Base-by-base conservation (phyloP, 1,140 invertebrate species). In the Hycleus cichorii region DNA sequence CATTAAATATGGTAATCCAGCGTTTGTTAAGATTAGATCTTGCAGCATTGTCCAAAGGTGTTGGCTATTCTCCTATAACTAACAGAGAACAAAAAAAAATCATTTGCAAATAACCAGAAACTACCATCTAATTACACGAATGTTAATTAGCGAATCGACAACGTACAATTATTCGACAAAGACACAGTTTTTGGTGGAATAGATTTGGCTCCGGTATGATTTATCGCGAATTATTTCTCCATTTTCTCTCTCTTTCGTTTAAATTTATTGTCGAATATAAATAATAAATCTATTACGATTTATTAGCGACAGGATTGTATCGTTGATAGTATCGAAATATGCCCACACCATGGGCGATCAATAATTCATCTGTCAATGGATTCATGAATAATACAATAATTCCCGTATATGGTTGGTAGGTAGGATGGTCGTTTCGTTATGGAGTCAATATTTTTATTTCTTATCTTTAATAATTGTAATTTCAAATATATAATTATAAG, bases 231-330 rank as follows among this genome's bases (percentile, higher is more conserved):
- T 32, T 18, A 18, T 18, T 7, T 32, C 7, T 3, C 1, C 32
- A 32, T 32, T 32, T 32, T 32, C 32, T 32, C 7, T 32, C 32
- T 32, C 7, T 32, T 32, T 32, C 7, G 32, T 1, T 32, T 32
- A 5, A 32, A 52, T 57, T 49, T 57, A 60, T 51, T 25, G 54
- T 43, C 25, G 40, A 45, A 56, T 42, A 47, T 47, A 46, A 26
- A 46, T 60, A 60, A 60, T 60, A 60, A 60, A 60, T 60, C 59
- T 57, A 60, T 60, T 60, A 60, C 47, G 57, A 60, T 60, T 53
- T 60, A 60, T 56, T 57, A 52, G 59, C 38, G 48, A 48, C 48
- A 58, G 56, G 42, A 32, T 48, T 46, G 40, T 50, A 9, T 24
- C 40, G 47, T 32, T 48, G 59, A 60, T 60, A 60, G 32, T 39